Evolutionary conservation across 2,888 invertebrate genomes (phyloP).

Genomic region (Cosmorhoe ocellata): DNA sequence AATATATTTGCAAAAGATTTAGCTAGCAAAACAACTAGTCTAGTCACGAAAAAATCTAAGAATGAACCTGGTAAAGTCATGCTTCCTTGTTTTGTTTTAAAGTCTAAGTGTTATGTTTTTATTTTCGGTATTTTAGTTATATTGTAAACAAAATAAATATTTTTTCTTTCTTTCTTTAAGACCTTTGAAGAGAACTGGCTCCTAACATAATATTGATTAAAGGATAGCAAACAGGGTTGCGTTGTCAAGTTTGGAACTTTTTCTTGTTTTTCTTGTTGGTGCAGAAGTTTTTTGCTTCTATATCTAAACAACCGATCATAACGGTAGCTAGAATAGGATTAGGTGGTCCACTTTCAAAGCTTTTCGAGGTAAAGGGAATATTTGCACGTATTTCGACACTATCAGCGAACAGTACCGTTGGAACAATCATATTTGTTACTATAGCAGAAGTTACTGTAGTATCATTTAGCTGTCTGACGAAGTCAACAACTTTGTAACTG

Average conservation of each 20-base stretch:
- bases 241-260: slow-evolving; percentile 1
- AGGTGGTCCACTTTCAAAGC: slow-evolving; percentile 34
- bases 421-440: slow-evolving; percentile 21
- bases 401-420: slow-evolving; percentile 35
- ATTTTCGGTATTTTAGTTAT: too few species aligned
- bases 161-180: too few species aligned
- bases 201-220: slow-evolving; percentile 6
- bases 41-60: too few species aligned
- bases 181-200: background rate
- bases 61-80: too few species aligned
- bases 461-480: background rate
- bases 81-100: too few species aligned
- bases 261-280: slow-evolving; percentile 1
- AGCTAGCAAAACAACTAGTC: too few species aligned
- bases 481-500: slow-evolving; percentile 10
- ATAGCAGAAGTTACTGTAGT: slow-evolving; percentile 17
- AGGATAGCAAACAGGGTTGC: background rate
- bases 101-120: too few species aligned
- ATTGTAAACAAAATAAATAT: too few species aligned
- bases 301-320: slow-evolving; percentile 21
- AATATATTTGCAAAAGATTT: background rate
- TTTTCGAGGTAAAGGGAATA: slow-evolving; percentile 36
- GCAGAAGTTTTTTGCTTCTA: slow-evolving; percentile 7
- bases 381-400: slow-evolving; percentile 45
- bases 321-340: slow-evolving; percentile 29